Percentiles rank a stretch among this genome's conserved stretches.
These are phyloP conservation scores for Imbricaverruca yamaguchii DNA, from an alignment of 2,888 invertebrate genomes.

Conservation along the genomic window DNA sequence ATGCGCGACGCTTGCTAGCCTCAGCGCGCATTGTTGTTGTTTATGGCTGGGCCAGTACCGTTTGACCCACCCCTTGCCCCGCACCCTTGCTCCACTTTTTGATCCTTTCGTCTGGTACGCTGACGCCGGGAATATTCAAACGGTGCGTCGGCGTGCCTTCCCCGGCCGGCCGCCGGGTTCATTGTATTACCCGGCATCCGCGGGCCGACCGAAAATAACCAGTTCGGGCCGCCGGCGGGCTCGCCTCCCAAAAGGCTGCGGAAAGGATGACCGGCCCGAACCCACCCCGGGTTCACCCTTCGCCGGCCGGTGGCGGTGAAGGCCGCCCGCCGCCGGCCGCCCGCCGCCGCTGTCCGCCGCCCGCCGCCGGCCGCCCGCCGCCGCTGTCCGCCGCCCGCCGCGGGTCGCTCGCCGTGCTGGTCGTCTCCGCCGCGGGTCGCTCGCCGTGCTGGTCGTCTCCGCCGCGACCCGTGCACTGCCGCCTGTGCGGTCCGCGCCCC, in stretches of 20 bases:
- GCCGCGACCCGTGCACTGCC: neutral
- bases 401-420: no score
- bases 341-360: neutral
- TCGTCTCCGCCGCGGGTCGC: no score
- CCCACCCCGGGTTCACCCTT: slow-evolving; percentile 9
- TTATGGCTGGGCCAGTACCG: neutral
- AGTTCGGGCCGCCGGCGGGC: neutral
- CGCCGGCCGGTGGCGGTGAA: neutral
- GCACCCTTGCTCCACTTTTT: neutral
- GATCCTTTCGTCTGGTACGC: neutral
- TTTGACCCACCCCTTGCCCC: neutral
- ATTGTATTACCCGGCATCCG: slow-evolving; percentile 11
- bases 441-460: neutral
- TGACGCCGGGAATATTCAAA: neutral
- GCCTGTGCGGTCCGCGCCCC: neutral
- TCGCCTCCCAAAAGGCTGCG: neutral
- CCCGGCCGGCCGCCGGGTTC: neutral
- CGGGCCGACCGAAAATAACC: neutral
- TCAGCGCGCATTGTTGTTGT: slow-evolving; percentile 8
- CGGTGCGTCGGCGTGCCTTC: neutral
- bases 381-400: neutral
- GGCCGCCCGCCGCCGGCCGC: neutral
- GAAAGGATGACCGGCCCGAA: neutral
- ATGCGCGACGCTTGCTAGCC: neutral
- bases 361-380: neutral